phyloP scores from a whole-genome alignment of 1,140 invertebrate species.

The Drosophila elegans region DNA sequence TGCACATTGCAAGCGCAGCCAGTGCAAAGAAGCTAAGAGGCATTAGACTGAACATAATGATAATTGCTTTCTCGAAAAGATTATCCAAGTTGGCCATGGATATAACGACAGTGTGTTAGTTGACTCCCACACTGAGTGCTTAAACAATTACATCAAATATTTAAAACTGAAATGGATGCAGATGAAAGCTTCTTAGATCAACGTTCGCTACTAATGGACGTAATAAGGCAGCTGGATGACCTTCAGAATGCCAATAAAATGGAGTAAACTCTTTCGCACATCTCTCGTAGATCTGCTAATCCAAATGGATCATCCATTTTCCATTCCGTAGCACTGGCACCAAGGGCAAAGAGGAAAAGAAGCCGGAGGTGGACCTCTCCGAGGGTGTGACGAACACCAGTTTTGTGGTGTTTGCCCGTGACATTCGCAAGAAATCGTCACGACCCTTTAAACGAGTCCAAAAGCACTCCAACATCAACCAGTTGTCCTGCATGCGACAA shows the following conservation, averaged over 20 bases:
- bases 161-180: constrained; percentile 26
- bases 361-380: constrained; percentile 33
- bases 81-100: constrained; percentile 61
- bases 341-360: constrained; percentile 42
- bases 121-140: constrained; percentile 6
- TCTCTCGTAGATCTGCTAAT: background rate
- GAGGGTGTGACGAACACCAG: constrained; percentile 19
- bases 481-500: constrained; percentile 51
- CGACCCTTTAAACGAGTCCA: background rate
- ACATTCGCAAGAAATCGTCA: constrained; percentile 4
- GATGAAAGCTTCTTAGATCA: constrained; percentile 40
- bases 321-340: constrained; percentile 7
- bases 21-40: constrained; percentile 47
- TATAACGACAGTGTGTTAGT: background rate
- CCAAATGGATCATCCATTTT: background rate
- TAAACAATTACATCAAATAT: constrained; percentile 9
- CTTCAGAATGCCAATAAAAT: constrained; percentile 26
- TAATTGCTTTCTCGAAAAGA: constrained; percentile 62
- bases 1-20: constrained; percentile 30
- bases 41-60: constrained; percentile 67
- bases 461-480: constrained; percentile 16
- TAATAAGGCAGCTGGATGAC: constrained; percentile 34
- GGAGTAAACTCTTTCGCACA: constrained; percentile 22
- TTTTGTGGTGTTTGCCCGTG: constrained; percentile 14
- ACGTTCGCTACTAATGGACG: constrained; percentile 29